These are phyloP conservation scores for Cerastis leucographa DNA, from an alignment of 2,888 invertebrate genomes.

Conservation along the genomic window DNA sequence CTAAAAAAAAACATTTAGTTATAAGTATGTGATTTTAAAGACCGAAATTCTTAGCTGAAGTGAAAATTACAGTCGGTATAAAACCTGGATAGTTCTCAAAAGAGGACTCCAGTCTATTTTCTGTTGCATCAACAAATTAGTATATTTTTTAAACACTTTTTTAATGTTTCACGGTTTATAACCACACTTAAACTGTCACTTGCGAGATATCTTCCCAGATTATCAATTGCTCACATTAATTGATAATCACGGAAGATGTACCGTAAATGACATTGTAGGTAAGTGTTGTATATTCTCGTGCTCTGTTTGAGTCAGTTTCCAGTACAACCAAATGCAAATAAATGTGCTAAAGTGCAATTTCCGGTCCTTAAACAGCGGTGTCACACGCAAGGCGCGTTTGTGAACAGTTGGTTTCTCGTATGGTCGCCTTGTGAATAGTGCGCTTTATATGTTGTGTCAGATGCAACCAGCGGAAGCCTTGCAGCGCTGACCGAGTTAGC, in stretches of 20 bases:
- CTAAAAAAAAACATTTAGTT: no score
- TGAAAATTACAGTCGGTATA: background rate
- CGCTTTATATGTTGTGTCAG: slow-evolving; percentile 29
- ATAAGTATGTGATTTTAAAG: background rate
- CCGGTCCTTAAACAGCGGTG: slow-evolving; percentile 26
- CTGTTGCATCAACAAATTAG: background rate
- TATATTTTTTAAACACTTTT: background rate
- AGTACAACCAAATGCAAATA: slow-evolving; percentile 11
- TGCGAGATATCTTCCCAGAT: no score
- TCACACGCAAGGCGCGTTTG: slow-evolving; percentile 31
- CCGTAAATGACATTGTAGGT: no score
- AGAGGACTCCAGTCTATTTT: background rate
- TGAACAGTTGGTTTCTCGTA: slow-evolving; percentile 26
- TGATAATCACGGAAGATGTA: no score
- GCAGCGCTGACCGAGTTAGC: no score
- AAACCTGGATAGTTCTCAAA: background rate
- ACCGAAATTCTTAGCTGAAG: background rate
- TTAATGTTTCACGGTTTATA: no score
- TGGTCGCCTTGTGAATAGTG: slow-evolving; percentile 12
- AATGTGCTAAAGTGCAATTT: slow-evolving; percentile 40
- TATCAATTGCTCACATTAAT: no score
- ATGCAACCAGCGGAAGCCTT: no score
- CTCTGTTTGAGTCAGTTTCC: background rate
- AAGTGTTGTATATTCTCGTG: no score
- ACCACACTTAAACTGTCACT: no score